A percentile compares a stretch with the other conserved stretches of the same genome.
phyloP scores from a whole-genome alignment of 1,140 invertebrate genomes.

The Papilio dardanus region DNA sequence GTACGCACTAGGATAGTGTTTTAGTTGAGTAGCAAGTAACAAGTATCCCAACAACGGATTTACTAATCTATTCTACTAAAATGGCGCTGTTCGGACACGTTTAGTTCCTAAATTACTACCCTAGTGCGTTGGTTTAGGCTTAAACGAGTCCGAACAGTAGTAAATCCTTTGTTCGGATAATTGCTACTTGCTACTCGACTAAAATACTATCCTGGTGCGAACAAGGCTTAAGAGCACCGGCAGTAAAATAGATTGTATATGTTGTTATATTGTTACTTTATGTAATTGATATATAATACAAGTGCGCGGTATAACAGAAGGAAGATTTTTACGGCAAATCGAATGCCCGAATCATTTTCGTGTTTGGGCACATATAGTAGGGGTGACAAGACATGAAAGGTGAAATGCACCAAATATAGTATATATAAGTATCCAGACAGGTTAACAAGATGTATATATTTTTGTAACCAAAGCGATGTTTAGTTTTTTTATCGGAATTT shows the following conservation, averaged over 20 bases:
- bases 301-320: background rate
- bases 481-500: constrained; percentile 32
- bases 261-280: constrained; percentile 25
- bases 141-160: no score
- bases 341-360: background rate
- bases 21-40: no score
- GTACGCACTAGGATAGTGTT: no score
- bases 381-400: background rate
- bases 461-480: constrained; percentile 33
- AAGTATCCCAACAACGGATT: no score
- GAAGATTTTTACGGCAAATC: background rate
- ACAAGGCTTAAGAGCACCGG: background rate
- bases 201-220: no score
- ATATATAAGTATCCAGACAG: constrained; percentile 19
- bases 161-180: no score
- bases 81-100: no score
- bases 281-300: constrained; percentile 18
- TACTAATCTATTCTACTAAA: no score
- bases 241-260: background rate
- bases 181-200: no score
- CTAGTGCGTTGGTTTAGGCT: no score
- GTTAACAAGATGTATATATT: constrained; percentile 32
- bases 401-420: constrained; percentile 14
- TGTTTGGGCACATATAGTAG: background rate
- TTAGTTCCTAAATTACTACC: no score